Conservation (phyloP, 53 echinoderm and acorn worm species). For the Echinarachnius parma region DNA sequence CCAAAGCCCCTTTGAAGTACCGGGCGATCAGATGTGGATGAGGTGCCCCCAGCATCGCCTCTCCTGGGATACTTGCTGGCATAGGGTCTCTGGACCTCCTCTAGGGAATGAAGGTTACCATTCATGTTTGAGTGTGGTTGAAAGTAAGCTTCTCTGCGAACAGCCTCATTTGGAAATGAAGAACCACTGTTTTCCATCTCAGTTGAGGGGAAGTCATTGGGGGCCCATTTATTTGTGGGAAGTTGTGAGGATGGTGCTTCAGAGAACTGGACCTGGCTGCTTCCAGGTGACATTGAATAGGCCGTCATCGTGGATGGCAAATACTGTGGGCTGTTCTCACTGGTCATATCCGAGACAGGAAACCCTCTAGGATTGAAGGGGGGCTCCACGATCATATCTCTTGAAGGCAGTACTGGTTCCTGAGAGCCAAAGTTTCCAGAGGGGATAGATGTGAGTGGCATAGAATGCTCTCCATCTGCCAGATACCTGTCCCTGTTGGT, state of each 20-base stretch:
- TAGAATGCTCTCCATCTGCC: slow-evolving; percentile 13
- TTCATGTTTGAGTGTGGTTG: too few species aligned
- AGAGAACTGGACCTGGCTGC: neutral
- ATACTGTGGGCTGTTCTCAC: too few species aligned
- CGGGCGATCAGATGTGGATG: neutral
- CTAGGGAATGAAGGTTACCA: too few species aligned
- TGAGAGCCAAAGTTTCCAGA: slow-evolving; percentile 15
- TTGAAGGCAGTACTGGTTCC: slow-evolving; percentile 12
- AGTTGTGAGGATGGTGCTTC: neutral
- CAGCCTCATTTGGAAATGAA: too few species aligned
- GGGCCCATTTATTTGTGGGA: neutral
- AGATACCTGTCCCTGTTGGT: neutral
- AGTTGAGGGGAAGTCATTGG: neutral
- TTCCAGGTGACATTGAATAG: too few species aligned
- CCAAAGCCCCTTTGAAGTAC: neutral
- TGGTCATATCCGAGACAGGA: too few species aligned
- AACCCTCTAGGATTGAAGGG: too few species aligned
- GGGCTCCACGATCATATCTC: neutral
- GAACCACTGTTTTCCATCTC: too few species aligned
- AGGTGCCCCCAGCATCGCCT: neutral
- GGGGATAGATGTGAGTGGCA: slow-evolving; percentile 1
- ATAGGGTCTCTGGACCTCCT: slow-evolving; percentile 2
- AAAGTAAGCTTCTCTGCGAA: too few species aligned
- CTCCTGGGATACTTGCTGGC: slow-evolving; percentile 26
- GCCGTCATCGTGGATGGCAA: too few species aligned